Conservation (phyloP, 2,888 invertebrate species). For the Pachymerium ferrugineum region DNA sequence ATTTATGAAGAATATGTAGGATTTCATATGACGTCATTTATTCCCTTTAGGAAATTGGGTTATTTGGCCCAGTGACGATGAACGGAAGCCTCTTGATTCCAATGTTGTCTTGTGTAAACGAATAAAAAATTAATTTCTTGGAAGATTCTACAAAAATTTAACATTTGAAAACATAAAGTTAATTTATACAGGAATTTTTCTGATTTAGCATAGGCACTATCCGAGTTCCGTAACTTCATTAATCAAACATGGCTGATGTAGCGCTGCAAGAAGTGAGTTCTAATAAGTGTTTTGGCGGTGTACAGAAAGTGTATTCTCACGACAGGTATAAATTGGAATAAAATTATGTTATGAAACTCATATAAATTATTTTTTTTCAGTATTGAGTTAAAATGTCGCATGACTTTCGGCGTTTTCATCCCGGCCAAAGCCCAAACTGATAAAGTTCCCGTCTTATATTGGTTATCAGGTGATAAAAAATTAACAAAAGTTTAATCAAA, state of each 20-base stretch:
- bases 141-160: no score
- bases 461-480: constrained; percentile 68
- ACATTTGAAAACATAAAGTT: no score
- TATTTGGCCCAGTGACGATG: no score
- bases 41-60: no score
- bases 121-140: no score
- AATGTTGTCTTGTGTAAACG: no score
- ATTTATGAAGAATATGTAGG: no score
- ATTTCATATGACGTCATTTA: no score
- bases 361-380: constrained; percentile 49
- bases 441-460: constrained; percentile 75
- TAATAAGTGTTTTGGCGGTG: constrained; percentile 72
- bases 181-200: no score
- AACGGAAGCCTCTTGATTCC: no score
- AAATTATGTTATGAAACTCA: not conserved
- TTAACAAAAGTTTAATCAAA: not conserved
- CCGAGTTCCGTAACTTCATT: no score
- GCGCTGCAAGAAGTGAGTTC: constrained; percentile 35
- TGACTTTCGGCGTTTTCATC: constrained; percentile 88
- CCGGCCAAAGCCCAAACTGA: constrained; percentile 66
- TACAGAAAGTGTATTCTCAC: constrained; percentile 77
- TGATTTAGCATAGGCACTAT: no score
- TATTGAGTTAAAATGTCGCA: constrained; percentile 70
- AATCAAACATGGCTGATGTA: not conserved
- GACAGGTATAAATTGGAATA: constrained; percentile 54